Percentiles rank a stretch among this genome's conserved stretches.
Evolutionary conservation across 30 jellyfish, hydroid and myxozoan species (phyloP).

Genomic region (Cassiopea andromeda): DNA sequence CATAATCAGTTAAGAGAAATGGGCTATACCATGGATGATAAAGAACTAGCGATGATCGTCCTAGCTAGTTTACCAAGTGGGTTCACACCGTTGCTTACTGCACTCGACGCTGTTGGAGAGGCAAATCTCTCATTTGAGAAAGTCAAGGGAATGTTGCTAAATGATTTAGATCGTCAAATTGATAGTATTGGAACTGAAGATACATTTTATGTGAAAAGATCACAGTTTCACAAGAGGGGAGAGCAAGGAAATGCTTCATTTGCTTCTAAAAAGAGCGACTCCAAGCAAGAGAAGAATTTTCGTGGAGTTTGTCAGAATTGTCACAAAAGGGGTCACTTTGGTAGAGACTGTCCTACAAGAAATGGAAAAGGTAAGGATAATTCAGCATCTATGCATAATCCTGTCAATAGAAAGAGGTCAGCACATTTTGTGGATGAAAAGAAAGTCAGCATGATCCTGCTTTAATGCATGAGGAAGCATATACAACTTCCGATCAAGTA

Average conservation of each 20-base stretch:
- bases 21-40: too few relatives aligned
- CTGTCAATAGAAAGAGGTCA: background rate
- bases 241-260: conserved; percentile 15
- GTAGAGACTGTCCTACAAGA: background rate
- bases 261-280: conserved; percentile 39
- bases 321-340: conserved; percentile 5
- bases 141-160: too few relatives aligned
- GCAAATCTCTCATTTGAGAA: too few relatives aligned
- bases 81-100: too few relatives aligned
- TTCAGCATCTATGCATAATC: background rate
- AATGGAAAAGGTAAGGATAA: conserved; percentile 1
- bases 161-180: too few relatives aligned
- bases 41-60: too few relatives aligned
- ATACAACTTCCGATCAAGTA: conserved; percentile 19
- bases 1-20: too few relatives aligned
- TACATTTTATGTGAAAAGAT: too few relatives aligned
- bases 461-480: conserved; percentile 38
- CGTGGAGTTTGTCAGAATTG: conserved; percentile 10
- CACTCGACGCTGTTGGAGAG: too few relatives aligned
- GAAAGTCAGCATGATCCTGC: background rate
- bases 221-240: too few relatives aligned
- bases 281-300: conserved; percentile 15
- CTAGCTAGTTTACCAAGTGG: too few relatives aligned
- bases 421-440: conserved; percentile 9
- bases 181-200: too few relatives aligned